A percentile compares a stretch with the other conserved stretches of the same genome.
These are phyloP conservation scores for Apistogramma diplotaenia DNA, from an alignment of 2,113 vertebrate genomes.

Conservation along the genomic window DNA sequence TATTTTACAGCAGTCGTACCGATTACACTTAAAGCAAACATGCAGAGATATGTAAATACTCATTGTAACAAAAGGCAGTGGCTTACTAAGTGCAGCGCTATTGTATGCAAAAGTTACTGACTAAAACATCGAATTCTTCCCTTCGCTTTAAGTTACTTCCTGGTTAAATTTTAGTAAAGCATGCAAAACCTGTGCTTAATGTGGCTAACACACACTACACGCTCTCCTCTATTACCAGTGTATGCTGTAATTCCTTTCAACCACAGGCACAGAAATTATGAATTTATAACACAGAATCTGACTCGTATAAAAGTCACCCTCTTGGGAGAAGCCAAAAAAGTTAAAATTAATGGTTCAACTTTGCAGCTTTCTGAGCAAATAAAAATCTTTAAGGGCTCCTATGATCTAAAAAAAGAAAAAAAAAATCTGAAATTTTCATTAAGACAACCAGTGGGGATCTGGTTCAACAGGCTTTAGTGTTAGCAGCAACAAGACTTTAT, in stretches of 20 bases:
- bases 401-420: not conserved
- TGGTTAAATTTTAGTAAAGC: not conserved
- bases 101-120: not conserved
- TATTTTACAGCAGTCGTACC: not conserved
- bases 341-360: not conserved
- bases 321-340: not conserved
- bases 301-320: not conserved
- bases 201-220: not conserved
- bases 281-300: not conserved
- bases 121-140: not conserved
- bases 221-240: not conserved
- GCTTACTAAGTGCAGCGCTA: not conserved
- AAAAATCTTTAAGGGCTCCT: not conserved
- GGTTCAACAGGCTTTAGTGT: not conserved
- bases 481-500: not conserved
- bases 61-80: not conserved
- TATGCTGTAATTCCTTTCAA: not conserved
- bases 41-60: conserved; percentile 15
- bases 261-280: not conserved
- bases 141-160: conserved; percentile 4
- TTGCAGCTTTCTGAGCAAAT: not conserved
- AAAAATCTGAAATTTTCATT: not conserved
- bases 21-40: not conserved
- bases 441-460: not conserved
- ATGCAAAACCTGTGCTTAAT: not conserved